These are phyloP conservation scores for Chelon auratus DNA, from an alignment of 2,797 vertebrate species.

Conservation along the genomic window DNA sequence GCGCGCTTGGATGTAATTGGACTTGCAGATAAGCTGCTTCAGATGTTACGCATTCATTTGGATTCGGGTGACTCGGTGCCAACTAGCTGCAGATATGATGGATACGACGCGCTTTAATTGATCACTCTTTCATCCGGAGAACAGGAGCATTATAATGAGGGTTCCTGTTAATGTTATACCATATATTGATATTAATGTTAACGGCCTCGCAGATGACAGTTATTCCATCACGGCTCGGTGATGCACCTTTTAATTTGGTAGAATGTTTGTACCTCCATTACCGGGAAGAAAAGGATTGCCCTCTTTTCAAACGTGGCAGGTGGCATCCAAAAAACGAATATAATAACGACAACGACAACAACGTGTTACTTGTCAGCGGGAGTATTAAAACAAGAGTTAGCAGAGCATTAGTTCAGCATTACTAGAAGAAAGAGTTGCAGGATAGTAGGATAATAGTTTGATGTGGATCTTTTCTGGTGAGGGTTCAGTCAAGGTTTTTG, in stretches of 20 bases:
- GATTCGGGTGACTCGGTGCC: constrained; percentile 9
- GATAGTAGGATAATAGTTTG: background rate
- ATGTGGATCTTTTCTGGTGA: background rate
- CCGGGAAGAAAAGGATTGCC: background rate
- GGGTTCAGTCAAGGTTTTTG: too few species aligned
- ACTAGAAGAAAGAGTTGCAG: background rate
- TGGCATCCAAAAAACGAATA: background rate
- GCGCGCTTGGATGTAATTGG: constrained; percentile 4
- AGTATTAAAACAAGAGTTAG: background rate
- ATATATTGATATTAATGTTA: constrained; percentile 8
- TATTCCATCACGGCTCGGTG: background rate
- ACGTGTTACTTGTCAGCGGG: background rate
- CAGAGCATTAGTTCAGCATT: background rate
- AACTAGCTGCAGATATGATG: constrained; percentile 9
- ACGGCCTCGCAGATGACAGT: background rate
- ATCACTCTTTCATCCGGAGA: background rate
- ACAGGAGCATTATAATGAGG: background rate
- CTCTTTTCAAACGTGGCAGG: background rate
- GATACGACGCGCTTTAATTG: constrained; percentile 4
- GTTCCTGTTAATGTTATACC: constrained; percentile 6
- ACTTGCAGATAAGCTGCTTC: constrained; percentile 18
- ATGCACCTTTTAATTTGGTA: background rate
- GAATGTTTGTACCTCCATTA: background rate
- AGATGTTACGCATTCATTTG: constrained; percentile 8
- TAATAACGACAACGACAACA: background rate